Base-by-base conservation (phyloP, 2,888 invertebrate genomes). In the Oeneis ivallda region DNA sequence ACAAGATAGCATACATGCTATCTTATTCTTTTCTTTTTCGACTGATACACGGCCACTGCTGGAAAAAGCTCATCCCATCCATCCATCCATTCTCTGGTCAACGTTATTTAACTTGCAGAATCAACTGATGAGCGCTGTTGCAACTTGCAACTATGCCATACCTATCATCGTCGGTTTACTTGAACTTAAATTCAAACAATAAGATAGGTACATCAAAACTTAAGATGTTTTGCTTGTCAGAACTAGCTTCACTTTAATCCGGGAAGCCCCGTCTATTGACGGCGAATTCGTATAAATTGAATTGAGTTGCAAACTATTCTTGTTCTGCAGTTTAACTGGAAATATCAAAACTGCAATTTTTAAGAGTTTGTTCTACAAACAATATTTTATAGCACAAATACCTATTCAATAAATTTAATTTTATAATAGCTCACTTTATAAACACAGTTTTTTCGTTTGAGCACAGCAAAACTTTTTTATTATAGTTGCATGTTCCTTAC, bases 281-380 rank as follows among this genome's bases (percentile, higher is more conserved):
- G 43, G 39, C 54, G 47, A 54, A 54, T 57, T 58, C 50, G 41
- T 57, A 64, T 64, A 64, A 64, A 64, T 64, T 52, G 58, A 50
- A 58, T 50, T 41, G 64, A 52, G 58, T 47, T 58, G 34, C 32
- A 45, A 58, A 58, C 58, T 34, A 15, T 34, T 45, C 58, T 15
- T n/a, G 39, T 15, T 45, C 34, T 34, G 34, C 45, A 58, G 34
- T 58, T 58, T 45, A 45, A 58, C 58, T 45, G 45, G 43, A 11
- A 45, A 45, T 58, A 58, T 58, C 19, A 45, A 34, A 58, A 47
- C 45, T 45, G 58, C 58, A 45, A 58, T 58, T 43, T 58, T 58
- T 47, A 32, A 15, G 58, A 26, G n/a, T 45, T 58, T 47, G 47
- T 47, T 58, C 32, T 15, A 54, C 19, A 41, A 45, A 47, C 58